A percentile compares a stretch with the other conserved stretches of the same genome.
Evolutionary conservation across 2,113 vertebrate genomes (phyloP).

Genomic region (Nannobrachium achirus): DNA sequence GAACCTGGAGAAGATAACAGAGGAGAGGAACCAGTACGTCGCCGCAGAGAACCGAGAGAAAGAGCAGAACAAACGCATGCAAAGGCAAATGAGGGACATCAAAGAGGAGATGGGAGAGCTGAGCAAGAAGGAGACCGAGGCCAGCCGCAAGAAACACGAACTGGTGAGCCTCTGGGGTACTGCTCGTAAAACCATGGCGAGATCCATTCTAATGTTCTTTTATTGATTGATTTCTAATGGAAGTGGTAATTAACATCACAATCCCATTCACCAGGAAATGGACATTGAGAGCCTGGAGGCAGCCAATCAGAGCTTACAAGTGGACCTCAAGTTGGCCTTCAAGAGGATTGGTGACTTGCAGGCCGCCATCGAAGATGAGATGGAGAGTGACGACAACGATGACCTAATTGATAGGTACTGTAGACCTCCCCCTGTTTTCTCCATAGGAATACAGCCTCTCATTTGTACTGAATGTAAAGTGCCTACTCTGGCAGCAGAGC

Average conservation of each 20-base stretch:
- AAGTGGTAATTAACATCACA: constrained; percentile 25
- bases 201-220: neutral
- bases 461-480: constrained; percentile 13
- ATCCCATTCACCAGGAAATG: constrained; percentile 86
- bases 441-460: neutral
- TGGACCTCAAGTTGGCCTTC: constrained; percentile 97
- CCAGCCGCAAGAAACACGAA: constrained; percentile 96
- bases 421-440: constrained; percentile 46
- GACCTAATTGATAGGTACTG: constrained; percentile 94
- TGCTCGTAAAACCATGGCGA: neutral
- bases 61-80: constrained; percentile 95
- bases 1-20: constrained; percentile 93
- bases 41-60: constrained; percentile 92
- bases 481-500: neutral
- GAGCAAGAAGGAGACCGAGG: constrained; percentile 92
- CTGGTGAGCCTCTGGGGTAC: constrained; percentile 80
- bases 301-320: constrained; percentile 96
- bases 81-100: constrained; percentile 90
- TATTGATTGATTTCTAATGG: constrained; percentile 7
- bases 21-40: constrained; percentile 88
- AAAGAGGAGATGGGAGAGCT: constrained; percentile 96
- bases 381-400: constrained; percentile 97
- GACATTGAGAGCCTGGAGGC: constrained; percentile 96
- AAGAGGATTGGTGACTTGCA: constrained; percentile 98
- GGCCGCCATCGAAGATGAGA: constrained; percentile 97